Base-by-base conservation (phyloP, 2,113 vertebrate species). In the Salminus brasiliensis region DNA sequence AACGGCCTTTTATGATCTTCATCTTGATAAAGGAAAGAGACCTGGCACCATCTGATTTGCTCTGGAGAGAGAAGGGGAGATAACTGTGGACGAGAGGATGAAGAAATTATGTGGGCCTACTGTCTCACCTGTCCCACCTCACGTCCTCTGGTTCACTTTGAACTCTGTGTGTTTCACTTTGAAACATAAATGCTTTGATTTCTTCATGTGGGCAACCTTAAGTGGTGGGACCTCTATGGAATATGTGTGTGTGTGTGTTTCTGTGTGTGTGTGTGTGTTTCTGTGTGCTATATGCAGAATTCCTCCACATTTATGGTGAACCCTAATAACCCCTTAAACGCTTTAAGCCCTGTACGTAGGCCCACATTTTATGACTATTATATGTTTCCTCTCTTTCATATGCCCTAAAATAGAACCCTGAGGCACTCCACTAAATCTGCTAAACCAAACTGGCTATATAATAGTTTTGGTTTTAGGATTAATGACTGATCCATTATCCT, bases 11-110 rank as follows among this genome's bases (percentile, higher is more conserved):
- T 10, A 39, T 80, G 49, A 80, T 72, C 63, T 23, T 65, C 23
- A 7, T 71, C 25, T 68, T 47, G 78, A 62, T 72, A 62, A 80
- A 67, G 36, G 10, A 67, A 83, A 43, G 66, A 67, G 43, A 43
- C 1, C 25, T 15, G 52, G 47, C 21, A 3, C 62, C 23, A 43
- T 57, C 34, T 25, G 9, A 41, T 67, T 45, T 59, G 30, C 49
- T 80, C 47, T 25, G 3, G 32, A 55, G 70, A 29, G 27, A 68
- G 59, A 53, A 29, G 2, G 5, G n/a, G 36, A 71, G 57, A 80
- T 75, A 66, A 43, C 57, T 79, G 53, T 59, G 36, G 5, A 23
- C 66, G 45, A 57, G 39, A 70, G 49, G 34, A 77, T 34, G 9
- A 7, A 16, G 47, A 69, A 59, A 41, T 29, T 5, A 55, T 30